phyloP scores from a whole-genome alignment of 2,113 vertebrate species.

The Ictalurus punctatus region DNA sequence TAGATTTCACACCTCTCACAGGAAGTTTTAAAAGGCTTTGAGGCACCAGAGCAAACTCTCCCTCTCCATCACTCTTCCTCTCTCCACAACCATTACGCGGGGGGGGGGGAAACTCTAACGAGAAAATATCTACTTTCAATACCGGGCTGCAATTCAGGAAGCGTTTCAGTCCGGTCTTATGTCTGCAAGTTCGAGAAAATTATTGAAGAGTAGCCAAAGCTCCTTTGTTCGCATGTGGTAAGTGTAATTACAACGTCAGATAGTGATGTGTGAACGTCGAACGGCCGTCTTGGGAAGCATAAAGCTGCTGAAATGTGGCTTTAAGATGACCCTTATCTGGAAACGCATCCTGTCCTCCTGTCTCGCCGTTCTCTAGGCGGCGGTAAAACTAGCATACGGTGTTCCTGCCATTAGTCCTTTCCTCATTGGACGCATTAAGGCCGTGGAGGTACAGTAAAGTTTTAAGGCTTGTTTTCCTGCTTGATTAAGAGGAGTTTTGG shows the following conservation, averaged over 20 bases:
- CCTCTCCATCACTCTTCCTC: slow-evolving; percentile 10
- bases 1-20: slow-evolving; percentile 14
- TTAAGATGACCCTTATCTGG: slow-evolving; percentile 58
- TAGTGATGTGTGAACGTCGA: slow-evolving; percentile 57
- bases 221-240: slow-evolving; percentile 47
- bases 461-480: slow-evolving; percentile 34
- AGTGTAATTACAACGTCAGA: slow-evolving; percentile 59
- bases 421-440: slow-evolving; percentile 56
- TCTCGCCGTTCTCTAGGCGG: slow-evolving; percentile 48
- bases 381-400: slow-evolving; percentile 61
- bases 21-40: slow-evolving; percentile 13
- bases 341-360: slow-evolving; percentile 48
- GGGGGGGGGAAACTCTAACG: not conserved
- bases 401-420: slow-evolving; percentile 48
- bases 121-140: slow-evolving; percentile 38
- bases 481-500: slow-evolving; percentile 37
- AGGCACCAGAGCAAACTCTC: slow-evolving; percentile 21
- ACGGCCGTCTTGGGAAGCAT: slow-evolving; percentile 58
- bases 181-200: slow-evolving; percentile 1
- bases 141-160: slow-evolving; percentile 8
- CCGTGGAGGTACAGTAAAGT: slow-evolving; percentile 37
- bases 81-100: not conserved
- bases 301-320: slow-evolving; percentile 60
- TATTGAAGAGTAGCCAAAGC: slow-evolving; percentile 23
- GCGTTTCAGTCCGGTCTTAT: not conserved